phyloP scores from a whole-genome alignment of 2,888 invertebrate species.

The Beris morrisii region DNA sequence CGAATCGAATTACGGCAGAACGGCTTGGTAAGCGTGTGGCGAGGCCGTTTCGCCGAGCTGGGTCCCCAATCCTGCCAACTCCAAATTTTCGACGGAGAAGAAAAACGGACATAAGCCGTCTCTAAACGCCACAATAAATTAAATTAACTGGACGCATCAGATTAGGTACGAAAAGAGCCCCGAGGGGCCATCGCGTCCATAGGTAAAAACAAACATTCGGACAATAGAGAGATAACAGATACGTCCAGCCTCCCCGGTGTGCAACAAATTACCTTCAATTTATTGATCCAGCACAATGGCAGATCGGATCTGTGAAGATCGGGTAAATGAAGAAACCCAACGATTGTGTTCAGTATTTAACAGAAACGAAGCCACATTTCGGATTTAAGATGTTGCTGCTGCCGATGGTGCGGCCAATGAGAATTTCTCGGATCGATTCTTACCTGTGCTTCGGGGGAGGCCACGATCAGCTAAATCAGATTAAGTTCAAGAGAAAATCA shows the following conservation, averaged over 20 bases:
- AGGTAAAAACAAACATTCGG: slow-evolving; percentile 35
- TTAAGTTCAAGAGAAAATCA: slow-evolving; percentile 22
- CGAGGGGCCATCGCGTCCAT: background rate
- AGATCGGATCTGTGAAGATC: slow-evolving; percentile 6
- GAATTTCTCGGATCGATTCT: slow-evolving; percentile 27
- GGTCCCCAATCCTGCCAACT: background rate
- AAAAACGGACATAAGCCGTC: background rate
- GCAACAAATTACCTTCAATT: slow-evolving; percentile 46
- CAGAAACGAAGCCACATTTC: too few relatives aligned
- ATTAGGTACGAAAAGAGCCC: slow-evolving; percentile 15
- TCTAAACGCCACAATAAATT: slow-evolving; percentile 39
- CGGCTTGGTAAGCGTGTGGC: slow-evolving; percentile 3
- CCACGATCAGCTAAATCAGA: slow-evolving; percentile 34
- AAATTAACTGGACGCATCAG: slow-evolving; percentile 36
- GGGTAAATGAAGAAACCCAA: too few relatives aligned
- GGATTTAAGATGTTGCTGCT: background rate
- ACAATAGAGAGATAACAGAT: slow-evolving; percentile 44
- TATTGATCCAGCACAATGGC: slow-evolving; percentile 40
- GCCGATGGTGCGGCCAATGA: slow-evolving; percentile 21
- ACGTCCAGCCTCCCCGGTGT: slow-evolving; percentile 40
- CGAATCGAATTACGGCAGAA: background rate
- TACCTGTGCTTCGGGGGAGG: slow-evolving; percentile 31
- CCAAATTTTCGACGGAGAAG: background rate
- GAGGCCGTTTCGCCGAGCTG: too few relatives aligned
- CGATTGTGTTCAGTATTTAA: too few relatives aligned